phyloP scores from a whole-genome alignment of 1,140 invertebrate species.

The Copidosoma floridanum region DNA sequence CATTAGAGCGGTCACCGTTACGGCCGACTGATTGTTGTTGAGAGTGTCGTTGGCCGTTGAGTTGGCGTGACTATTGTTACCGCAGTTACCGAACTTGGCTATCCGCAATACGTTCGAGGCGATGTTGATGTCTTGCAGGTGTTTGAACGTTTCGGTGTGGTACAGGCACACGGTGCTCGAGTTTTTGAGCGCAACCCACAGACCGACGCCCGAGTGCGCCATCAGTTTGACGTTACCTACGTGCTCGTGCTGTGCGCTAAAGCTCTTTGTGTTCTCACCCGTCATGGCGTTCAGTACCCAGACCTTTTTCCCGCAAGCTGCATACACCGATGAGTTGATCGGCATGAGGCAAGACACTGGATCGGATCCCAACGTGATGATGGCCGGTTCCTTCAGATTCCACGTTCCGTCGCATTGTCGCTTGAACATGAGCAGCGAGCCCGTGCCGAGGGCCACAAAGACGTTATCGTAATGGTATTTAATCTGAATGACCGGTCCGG shows the following conservation, averaged over 20 bases:
- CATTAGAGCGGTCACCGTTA: slow-evolving; percentile 80
- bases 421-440: slow-evolving; percentile 71
- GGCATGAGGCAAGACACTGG: slow-evolving; percentile 78
- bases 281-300: slow-evolving; percentile 78
- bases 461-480: slow-evolving; percentile 83
- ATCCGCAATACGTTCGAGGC: slow-evolving; percentile 81
- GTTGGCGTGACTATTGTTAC: slow-evolving; percentile 24
- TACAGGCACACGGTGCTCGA: slow-evolving; percentile 89
- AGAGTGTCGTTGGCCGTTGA: too few relatives aligned
- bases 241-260: slow-evolving; percentile 75
- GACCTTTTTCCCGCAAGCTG: slow-evolving; percentile 77
- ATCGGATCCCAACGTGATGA: slow-evolving; percentile 67
- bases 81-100: slow-evolving; percentile 53
- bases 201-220: slow-evolving; percentile 90
- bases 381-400: slow-evolving; percentile 68
- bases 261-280: slow-evolving; percentile 75
- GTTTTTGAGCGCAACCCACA: slow-evolving; percentile 89
- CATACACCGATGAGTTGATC: slow-evolving; percentile 80
- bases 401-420: slow-evolving; percentile 68
- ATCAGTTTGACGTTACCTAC: slow-evolving; percentile 76
- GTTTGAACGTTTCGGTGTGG: slow-evolving; percentile 92
- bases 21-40: slow-evolving; percentile 56
- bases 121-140: slow-evolving; percentile 92
- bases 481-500: slow-evolving; percentile 74
- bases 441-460: slow-evolving; percentile 79